These are phyloP conservation scores for Odontamblyopus lacepedii DNA, from an alignment of 2,797 vertebrate species.

Conservation along the genomic window DNA sequence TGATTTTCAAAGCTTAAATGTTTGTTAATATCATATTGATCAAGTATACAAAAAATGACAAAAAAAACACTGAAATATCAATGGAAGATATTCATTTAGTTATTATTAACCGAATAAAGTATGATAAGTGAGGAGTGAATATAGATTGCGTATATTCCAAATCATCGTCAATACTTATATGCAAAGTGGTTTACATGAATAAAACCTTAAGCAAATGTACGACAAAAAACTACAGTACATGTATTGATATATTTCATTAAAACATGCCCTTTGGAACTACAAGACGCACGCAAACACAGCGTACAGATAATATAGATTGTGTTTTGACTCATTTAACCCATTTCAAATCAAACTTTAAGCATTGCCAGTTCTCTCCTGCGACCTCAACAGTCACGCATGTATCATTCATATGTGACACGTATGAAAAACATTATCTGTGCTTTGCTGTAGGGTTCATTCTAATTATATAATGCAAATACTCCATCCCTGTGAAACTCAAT, in stretches of 20 bases:
- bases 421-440: background rate
- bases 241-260: constrained; percentile 9
- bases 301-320: background rate
- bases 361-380: background rate
- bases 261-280: constrained; percentile 14
- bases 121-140: background rate
- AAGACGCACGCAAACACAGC: background rate
- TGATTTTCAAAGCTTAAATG: no score
- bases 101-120: background rate
- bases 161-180: background rate
- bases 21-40: no score
- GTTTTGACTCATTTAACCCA: constrained; percentile 11
- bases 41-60: no score
- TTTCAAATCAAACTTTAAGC: constrained; percentile 2
- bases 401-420: constrained; percentile 5
- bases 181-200: constrained; percentile 4
- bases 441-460: constrained; percentile 5
- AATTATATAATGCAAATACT: constrained; percentile 10
- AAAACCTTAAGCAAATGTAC: background rate
- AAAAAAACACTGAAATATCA: background rate
- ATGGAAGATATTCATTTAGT: background rate
- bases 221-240: background rate
- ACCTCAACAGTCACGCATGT: background rate
- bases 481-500: background rate
- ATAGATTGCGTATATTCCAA: background rate